Evolutionary conservation across 2,113 vertebrate species (phyloP).

Genomic region (Ophiodon elongatus): DNA sequence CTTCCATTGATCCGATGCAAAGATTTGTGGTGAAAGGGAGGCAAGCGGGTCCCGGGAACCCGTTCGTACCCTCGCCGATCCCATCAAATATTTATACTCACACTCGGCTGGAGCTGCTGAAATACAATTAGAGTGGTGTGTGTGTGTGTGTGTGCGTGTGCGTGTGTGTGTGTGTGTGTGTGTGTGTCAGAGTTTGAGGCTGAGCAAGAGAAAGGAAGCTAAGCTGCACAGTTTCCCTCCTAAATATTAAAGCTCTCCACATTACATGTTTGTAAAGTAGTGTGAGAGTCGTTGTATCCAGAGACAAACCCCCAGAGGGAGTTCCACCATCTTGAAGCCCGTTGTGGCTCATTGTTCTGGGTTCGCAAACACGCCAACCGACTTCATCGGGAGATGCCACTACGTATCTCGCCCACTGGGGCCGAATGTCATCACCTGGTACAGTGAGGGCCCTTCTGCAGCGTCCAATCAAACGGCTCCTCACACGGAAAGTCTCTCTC

Average conservation of each 20-base stretch:
- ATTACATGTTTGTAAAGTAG: neutral
- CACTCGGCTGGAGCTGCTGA: conserved; percentile 49
- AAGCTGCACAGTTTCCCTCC: neutral
- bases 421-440: too few relatives aligned
- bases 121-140: conserved; percentile 52
- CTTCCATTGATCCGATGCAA: conserved; percentile 43
- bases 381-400: too few relatives aligned
- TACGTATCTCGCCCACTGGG: too few relatives aligned
- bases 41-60: conserved; percentile 32
- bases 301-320: neutral
- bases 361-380: too few relatives aligned
- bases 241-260: too few relatives aligned
- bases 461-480: conserved; percentile 30
- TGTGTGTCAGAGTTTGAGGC: neutral
- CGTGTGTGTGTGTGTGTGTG: conserved; percentile 3
- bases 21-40: conserved; percentile 48
- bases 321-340: neutral
- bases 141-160: conserved; percentile 12
- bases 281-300: neutral
- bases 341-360: neutral
- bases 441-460: too few relatives aligned
- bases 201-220: neutral
- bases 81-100: conserved; percentile 73
- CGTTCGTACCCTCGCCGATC: conserved; percentile 26
- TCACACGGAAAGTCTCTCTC: conserved; percentile 23